These are phyloP conservation scores for Philaenus spumarius DNA, from an alignment of 1,140 invertebrate genomes.

Conservation along the genomic window DNA sequence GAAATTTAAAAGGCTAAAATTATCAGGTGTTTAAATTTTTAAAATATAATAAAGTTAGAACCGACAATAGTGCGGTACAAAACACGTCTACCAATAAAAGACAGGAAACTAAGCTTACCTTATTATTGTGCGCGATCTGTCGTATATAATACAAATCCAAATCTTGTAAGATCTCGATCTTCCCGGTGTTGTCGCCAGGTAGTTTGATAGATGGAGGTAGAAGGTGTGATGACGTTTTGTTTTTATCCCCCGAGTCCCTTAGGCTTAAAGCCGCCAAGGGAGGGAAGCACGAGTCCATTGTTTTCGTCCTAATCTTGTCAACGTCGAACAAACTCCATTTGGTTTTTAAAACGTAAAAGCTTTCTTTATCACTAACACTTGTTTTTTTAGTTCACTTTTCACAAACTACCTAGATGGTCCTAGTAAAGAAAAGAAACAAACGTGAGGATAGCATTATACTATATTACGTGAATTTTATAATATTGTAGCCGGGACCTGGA, in stretches of 20 bases:
- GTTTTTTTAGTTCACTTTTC: too few relatives aligned
- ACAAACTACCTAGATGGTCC: too few relatives aligned
- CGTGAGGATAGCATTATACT: too few relatives aligned
- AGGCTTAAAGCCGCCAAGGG: constrained; percentile 41
- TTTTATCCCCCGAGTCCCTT: constrained; percentile 31
- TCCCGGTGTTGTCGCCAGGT: constrained; percentile 28
- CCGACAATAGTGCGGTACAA: too few relatives aligned
- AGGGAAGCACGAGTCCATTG: constrained; percentile 46
- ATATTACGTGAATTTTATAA: too few relatives aligned
- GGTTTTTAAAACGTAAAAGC: too few relatives aligned
- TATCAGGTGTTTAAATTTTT: too few relatives aligned
- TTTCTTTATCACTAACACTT: too few relatives aligned
- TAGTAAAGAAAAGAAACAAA: too few relatives aligned
- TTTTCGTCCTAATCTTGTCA: constrained; percentile 2
- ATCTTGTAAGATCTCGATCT: constrained; percentile 48
- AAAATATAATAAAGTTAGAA: too few relatives aligned
- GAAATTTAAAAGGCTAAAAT: too few relatives aligned
- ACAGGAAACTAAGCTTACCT: constrained; percentile 38
- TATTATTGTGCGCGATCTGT: constrained; percentile 50
- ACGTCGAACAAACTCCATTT: not conserved
- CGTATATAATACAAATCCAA: constrained; percentile 51
- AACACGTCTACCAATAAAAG: not conserved
- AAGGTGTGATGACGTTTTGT: not conserved
- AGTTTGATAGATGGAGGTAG: constrained; percentile 6
- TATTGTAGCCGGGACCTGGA: too few relatives aligned